Percentiles rank a stretch among this genome's conserved stretches.
phyloP scores from a whole-genome alignment of 2,113 vertebrate species.

The Atlantisia rogersi region DNA sequence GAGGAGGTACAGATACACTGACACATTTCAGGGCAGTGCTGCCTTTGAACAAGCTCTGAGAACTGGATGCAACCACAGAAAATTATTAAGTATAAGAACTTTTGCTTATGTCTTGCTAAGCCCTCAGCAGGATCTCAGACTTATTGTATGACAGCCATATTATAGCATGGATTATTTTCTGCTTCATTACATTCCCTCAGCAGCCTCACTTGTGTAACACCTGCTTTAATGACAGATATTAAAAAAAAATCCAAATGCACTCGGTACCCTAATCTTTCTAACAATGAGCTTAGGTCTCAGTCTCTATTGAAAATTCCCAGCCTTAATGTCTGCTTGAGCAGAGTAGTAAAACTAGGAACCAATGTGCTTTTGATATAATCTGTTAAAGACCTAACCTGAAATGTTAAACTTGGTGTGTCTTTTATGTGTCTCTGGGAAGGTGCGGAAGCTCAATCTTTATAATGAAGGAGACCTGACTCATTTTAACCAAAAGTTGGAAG shows the following conservation, averaged over 20 bases:
- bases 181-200: neutral
- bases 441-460: conserved; percentile 87
- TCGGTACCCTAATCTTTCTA: neutral
- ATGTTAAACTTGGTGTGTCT: neutral
- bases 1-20: conserved; percentile 80
- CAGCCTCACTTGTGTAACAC: neutral
- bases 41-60: neutral
- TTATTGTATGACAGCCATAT: neutral
- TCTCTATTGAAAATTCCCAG: neutral
- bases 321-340: neutral
- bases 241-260: neutral
- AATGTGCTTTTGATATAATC: neutral
- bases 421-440: conserved; percentile 73
- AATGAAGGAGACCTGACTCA: conserved; percentile 87
- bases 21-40: neutral
- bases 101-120: neutral
- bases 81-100: neutral
- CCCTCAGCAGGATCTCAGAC: neutral
- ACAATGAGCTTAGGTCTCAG: neutral
- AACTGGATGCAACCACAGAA: neutral
- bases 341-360: neutral
- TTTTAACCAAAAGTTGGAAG: conserved; percentile 89
- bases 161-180: neutral
- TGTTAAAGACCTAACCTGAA: neutral
- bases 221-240: neutral